A percentile compares a stretch with the other conserved stretches of the same genome.
phyloP scores from a whole-genome alignment of 2,113 vertebrate genomes.

The Cariama cristata region DNA sequence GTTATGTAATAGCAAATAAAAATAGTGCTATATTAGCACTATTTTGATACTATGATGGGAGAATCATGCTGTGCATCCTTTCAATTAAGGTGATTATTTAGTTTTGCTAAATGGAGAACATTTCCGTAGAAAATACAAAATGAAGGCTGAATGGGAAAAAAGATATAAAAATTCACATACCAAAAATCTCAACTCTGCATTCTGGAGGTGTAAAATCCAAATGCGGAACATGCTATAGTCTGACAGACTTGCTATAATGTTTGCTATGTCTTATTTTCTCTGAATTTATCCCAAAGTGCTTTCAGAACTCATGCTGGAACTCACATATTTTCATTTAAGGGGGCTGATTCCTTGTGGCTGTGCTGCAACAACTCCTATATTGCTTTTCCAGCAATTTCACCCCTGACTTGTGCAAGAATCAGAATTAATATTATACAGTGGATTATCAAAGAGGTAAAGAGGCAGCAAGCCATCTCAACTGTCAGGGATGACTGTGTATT shows the following conservation, averaged over 20 bases:
- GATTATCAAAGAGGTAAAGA: neutral
- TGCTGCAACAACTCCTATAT: neutral
- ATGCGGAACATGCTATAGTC: neutral
- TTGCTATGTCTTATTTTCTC: neutral
- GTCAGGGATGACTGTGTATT: neutral
- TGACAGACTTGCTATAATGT: neutral
- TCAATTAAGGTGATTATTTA: slow-evolving; percentile 11
- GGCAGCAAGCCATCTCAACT: neutral
- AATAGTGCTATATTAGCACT: neutral
- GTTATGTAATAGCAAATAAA: neutral
- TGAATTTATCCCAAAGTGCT: neutral
- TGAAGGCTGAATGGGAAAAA: neutral
- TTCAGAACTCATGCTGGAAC: neutral
- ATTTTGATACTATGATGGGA: neutral
- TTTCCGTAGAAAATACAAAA: neutral
- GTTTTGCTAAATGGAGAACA: neutral
- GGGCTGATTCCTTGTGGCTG: neutral
- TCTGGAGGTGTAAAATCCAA: neutral
- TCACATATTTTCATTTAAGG: neutral
- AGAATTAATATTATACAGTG: neutral
- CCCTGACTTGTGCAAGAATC: neutral
- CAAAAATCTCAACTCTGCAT: neutral
- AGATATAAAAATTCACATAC: neutral
- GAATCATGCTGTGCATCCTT: neutral
- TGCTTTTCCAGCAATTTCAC: neutral